Percentiles rank a stretch among this genome's conserved stretches.
phyloP scores from a whole-genome alignment of 2,113 vertebrate genomes.

The Trochalopteron elliotii region DNA sequence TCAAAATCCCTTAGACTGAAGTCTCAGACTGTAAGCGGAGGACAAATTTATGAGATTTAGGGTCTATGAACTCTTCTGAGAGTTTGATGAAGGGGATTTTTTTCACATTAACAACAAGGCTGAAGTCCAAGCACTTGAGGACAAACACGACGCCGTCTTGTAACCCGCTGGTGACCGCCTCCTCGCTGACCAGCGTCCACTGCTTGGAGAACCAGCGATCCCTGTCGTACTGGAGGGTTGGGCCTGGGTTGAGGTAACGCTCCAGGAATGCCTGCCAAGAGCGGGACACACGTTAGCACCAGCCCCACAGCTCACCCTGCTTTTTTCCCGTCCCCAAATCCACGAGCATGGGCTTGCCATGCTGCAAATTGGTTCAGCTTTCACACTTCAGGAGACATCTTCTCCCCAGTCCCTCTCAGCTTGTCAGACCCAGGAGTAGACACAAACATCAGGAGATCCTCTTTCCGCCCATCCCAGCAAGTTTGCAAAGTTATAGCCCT shows the following conservation, averaged over 20 bases:
- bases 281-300: background rate
- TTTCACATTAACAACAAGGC: conserved; percentile 81
- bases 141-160: conserved; percentile 74
- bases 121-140: conserved; percentile 81
- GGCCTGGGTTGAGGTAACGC: conserved; percentile 77
- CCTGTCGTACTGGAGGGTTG: conserved; percentile 77
- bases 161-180: conserved; percentile 76
- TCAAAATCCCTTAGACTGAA: conserved; percentile 69
- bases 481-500: background rate
- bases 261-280: conserved; percentile 79
- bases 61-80: conserved; percentile 81
- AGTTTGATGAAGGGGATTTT: conserved; percentile 82
- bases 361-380: background rate
- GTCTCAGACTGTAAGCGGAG: conserved; percentile 81
- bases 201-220: conserved; percentile 79
- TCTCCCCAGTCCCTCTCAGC: background rate
- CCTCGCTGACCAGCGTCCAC: conserved; percentile 80
- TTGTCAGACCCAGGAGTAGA: background rate
- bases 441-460: background rate
- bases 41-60: conserved; percentile 81
- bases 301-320: background rate
- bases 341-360: rapidly evolving
- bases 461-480: background rate
- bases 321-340: background rate
- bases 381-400: background rate